Evolutionary conservation across 1,140 invertebrate genomes (phyloP), one percentile per base, ranked within the genome.

Genomic region (Euborellia annulipes): DNA sequence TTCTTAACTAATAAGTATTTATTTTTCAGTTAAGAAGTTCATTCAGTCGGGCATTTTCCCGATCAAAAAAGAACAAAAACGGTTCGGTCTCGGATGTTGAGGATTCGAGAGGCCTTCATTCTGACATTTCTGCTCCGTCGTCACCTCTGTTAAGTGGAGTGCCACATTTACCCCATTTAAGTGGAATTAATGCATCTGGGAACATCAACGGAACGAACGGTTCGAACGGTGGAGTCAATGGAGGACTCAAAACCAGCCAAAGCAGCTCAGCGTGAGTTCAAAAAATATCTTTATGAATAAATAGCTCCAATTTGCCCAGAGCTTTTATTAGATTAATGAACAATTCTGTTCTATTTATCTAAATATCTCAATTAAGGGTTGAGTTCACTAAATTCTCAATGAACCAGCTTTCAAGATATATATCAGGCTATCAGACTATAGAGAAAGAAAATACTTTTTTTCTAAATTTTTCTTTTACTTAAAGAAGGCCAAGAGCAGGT

Each of bases 11-110:
- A n/a, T 13, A 32, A 37, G 36, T 41, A 20, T 52, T 32, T 11
- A 23, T 27, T 54, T 62, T 58, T 40, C 67, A 88, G 87, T 65
- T 97, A 34, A 71, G 92, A 34, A 93, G 86, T 64, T 96, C 91
- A 11, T 96, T 98, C 63, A 94, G 87, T 51, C 95, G 95, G 69
- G 93, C 93, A n/a, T 97, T 98, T 62, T 92, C 88, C 4, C 65
- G 77, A 41, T 72, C 72, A 19, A 75, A 79, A 51, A 79, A 78
- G 53, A 76, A 69, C 47, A 67, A 69, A 41, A 71, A 73, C 51
- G 73, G 72, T n/a, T 75, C 73, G 0, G 61, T 74, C 3, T 78
- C 75, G 0, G 77, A 80, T 50, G 72, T 69, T 3, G 77, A 79
- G 52, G 71, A 73, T 41, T 41, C 51, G 13, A 43, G 56, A 45